These are phyloP conservation scores for Cyprinodon variegatus DNA, from an alignment of 2,113 vertebrate genomes.

Conservation along the genomic window DNA sequence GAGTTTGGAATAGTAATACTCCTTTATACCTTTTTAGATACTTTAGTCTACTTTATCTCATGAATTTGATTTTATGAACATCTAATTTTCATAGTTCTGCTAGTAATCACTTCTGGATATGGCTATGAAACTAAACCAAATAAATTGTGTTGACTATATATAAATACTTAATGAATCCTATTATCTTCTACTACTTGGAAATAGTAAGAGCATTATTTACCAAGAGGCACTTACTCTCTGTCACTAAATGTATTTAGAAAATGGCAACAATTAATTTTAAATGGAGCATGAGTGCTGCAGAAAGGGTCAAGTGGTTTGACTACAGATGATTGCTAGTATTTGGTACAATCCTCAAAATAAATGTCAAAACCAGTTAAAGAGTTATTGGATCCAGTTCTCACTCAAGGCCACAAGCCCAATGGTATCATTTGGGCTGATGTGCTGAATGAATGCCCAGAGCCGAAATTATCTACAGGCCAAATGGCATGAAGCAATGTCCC, in stretches of 20 bases:
- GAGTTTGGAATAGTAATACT: too few relatives aligned
- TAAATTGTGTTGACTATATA: too few relatives aligned
- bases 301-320: neutral
- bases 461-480: conserved; percentile 28
- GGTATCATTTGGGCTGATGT: conserved; percentile 20
- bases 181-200: too few relatives aligned
- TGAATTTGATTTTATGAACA: too few relatives aligned
- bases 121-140: too few relatives aligned
- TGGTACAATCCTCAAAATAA: conserved; percentile 1
- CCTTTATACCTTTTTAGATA: too few relatives aligned
- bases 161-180: too few relatives aligned
- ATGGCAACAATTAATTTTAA: neutral
- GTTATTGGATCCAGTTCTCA: conserved; percentile 14
- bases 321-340: neutral
- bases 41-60: too few relatives aligned
- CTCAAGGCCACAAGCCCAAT: conserved; percentile 28
- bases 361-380: conserved; percentile 34
- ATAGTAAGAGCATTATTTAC: too few relatives aligned
- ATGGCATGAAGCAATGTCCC: conserved; percentile 46
- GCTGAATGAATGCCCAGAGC: conserved; percentile 20
- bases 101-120: too few relatives aligned
- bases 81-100: too few relatives aligned
- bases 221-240: too few relatives aligned
- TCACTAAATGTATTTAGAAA: neutral
- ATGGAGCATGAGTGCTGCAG: neutral